Conservation (phyloP, 1,140 invertebrate genomes). For the Zaprionus nigranus region DNA sequence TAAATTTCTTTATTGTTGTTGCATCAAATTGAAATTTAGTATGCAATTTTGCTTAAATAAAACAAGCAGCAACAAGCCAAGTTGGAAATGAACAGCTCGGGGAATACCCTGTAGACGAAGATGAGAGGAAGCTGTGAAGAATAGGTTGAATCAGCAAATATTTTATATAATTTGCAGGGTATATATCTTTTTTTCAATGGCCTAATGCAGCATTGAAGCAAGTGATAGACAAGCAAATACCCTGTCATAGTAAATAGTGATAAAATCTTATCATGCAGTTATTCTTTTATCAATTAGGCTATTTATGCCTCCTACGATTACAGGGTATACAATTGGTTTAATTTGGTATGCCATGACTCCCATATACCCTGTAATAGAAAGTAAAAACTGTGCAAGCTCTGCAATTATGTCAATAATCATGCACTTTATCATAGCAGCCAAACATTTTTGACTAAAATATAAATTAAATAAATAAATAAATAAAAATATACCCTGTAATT, state of each 20-base stretch:
- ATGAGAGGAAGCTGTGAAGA: not conserved
- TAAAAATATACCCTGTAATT: conserved; percentile 10
- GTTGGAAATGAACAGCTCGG: too few species aligned
- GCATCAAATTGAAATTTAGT: conserved; percentile 52
- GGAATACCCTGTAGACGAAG: not conserved
- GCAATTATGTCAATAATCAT: not conserved
- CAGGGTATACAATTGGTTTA: not conserved
- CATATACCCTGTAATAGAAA: not conserved
- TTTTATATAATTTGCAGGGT: not conserved
- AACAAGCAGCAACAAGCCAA: not conserved
- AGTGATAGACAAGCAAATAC: not conserved
- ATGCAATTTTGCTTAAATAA: conserved; percentile 40
- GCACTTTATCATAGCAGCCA: not conserved
- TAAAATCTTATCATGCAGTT: not conserved
- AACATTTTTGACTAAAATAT: not conserved
- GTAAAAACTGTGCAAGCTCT: not conserved
- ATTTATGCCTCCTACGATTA: not conserved
- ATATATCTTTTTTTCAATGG: not conserved
- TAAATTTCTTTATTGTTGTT: conserved; percentile 56
- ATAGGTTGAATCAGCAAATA: too few species aligned
- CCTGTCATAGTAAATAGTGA: not conserved
- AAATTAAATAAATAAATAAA: too few species aligned
- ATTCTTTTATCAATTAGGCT: too few species aligned
- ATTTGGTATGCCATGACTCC: not conserved
- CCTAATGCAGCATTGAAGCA: not conserved